Evolutionary conservation across 2,888 invertebrate species (phyloP).

Genomic region (Drosophila diplacantha): DNA sequence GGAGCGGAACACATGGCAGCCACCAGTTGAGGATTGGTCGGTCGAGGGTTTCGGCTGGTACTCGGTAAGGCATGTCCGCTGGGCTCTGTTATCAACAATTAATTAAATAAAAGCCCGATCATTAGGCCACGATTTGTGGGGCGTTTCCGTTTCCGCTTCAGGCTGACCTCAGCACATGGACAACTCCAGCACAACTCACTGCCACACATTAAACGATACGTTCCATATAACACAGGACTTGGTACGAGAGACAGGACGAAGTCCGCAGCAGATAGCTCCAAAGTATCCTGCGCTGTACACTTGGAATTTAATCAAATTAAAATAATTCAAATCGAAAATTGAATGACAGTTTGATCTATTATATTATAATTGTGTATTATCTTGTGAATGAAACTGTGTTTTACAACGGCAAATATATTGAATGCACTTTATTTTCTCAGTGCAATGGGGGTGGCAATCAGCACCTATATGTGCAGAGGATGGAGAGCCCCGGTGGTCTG

Average conservation of each 20-base stretch:
- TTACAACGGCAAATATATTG: neutral
- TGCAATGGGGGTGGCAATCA: slow-evolving; percentile 54
- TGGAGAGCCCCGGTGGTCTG: slow-evolving; percentile 28
- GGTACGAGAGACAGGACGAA: slow-evolving; percentile 22
- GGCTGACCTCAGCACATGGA: slow-evolving; percentile 29
- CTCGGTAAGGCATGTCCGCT: slow-evolving; percentile 45
- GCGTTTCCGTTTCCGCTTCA: slow-evolving; percentile 60
- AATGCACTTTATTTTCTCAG: neutral
- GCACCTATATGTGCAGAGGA: slow-evolving; percentile 20
- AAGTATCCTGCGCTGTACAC: slow-evolving; percentile 32
- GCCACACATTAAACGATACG: slow-evolving; percentile 59
- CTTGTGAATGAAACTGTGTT: neutral
- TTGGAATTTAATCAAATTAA: neutral
- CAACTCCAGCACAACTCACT: slow-evolving; percentile 23
- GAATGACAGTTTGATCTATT: neutral
- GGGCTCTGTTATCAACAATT: slow-evolving; percentile 68
- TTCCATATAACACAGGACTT: slow-evolving; percentile 30
- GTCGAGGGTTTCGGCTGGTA: neutral
- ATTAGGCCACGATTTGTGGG: slow-evolving; percentile 71
- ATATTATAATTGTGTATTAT: neutral
- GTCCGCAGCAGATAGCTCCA: slow-evolving; percentile 16
- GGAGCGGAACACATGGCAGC: neutral
- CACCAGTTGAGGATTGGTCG: slow-evolving; percentile 8
- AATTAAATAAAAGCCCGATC: slow-evolving; percentile 68
- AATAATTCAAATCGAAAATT: no score